Base-by-base conservation (phyloP, 2,113 vertebrate genomes). In the Podarcis cretensis region DNA sequence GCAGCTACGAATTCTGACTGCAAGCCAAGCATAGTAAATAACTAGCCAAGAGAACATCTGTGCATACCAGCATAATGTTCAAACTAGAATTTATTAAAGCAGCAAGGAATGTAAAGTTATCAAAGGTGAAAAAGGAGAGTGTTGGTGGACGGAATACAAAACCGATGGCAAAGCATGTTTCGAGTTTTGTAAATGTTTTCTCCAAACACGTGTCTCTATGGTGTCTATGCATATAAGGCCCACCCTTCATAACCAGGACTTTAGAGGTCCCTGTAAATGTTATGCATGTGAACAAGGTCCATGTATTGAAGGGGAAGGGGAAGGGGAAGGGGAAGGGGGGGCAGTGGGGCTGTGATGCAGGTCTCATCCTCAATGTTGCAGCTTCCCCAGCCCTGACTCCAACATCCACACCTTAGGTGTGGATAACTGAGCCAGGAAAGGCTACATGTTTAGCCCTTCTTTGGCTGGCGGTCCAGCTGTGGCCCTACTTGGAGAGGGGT, bases 11-110 rank as follows among this genome's bases (percentile, higher is more conserved):
- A 80, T 85, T 86, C 35, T 25, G 68, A 89, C 85, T 86, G 16
- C 3, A 81, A 74, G 57, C 71, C 20, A 86, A 43, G 40, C 65
- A 89, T 40, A 40, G 86, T 21, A 80, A 89, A 91, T 89, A 82
- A 23, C 79, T 40, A 82, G 43, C 40, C 40, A 75, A 37, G 73
- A 78, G 13, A 90, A 18, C 73, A 83, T 76, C 73, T 71, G 73
- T 12, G 32, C 85, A 81, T 57, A 73, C 69, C 3, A 90, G 30
- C 43, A 91, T 81, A 74, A 48, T 40, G 35, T 82, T 91, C 90
- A 93, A 85, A 71, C 40, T 63, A 85, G 23, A 59, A 87, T 90
- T 90, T 89, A 89, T 30, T 63, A 63, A 63, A 63, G n/a, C 57
- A 78, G 54, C 2, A 78, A 89, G 37, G 89, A 83, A 48, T 81